Conservation (phyloP, 2,797 vertebrate genomes). For the Malacoraja senta region DNA sequence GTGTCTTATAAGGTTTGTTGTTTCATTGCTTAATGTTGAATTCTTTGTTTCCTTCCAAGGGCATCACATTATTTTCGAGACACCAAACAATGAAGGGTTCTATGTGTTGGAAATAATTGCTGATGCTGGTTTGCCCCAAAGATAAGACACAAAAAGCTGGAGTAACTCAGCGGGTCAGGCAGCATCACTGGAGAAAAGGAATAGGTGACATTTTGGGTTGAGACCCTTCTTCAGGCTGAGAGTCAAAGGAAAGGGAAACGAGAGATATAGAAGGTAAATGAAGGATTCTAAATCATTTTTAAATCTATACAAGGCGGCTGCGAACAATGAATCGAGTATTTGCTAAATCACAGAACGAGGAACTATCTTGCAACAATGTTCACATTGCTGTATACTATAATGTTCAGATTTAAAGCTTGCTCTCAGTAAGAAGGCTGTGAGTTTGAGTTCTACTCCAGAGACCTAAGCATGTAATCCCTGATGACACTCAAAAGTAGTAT, state of each 20-base stretch:
- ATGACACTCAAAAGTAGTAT: background rate
- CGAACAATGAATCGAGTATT: background rate
- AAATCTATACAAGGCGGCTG: too few relatives aligned
- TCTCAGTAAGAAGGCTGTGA: background rate
- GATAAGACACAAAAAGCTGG: too few relatives aligned
- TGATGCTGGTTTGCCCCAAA: too few relatives aligned
- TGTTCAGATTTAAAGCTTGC: background rate
- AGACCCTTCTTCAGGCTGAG: too few relatives aligned
- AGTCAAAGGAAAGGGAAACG: too few relatives aligned
- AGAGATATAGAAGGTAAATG: too few relatives aligned
- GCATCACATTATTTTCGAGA: background rate
- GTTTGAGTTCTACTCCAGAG: background rate
- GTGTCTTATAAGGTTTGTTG: background rate
- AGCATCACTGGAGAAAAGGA: too few relatives aligned
- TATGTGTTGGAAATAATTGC: too few relatives aligned
- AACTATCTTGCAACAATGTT: background rate
- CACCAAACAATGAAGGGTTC: background rate
- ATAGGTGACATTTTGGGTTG: too few relatives aligned
- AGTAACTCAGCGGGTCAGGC: too few relatives aligned
- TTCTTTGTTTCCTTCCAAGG: background rate
- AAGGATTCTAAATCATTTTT: background rate
- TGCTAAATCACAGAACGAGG: background rate
- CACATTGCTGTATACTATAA: background rate
- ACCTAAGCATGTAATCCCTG: background rate
- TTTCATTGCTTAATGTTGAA: background rate